A percentile compares a stretch with the other conserved stretches of the same genome.
Conservation (phyloP, 2,113 vertebrate species). For the human (Homo sapiens) region GRCh38 chr6:29009501-29010000, state of each 20-base stretch:
- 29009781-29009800: neutral
- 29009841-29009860: neutral
- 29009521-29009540: neutral
- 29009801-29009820: neutral
- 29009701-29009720: neutral
- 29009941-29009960: neutral
- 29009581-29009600: neutral
- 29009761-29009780: neutral
- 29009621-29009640: neutral
- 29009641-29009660: neutral
- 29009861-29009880: neutral
- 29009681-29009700: neutral
- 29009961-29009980: neutral
- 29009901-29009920: neutral
- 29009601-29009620: neutral
- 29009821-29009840: neutral
- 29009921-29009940: neutral
- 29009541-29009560: neutral
- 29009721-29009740: neutral
- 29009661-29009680: neutral
- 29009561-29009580: neutral
- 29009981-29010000: neutral
- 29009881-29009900: neutral
- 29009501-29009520: neutral
- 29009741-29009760: neutral